phyloP scores from a whole-genome alignment of 30 jellyfish, hydroid and myxozoan species.

The Pelagia noctiluca region DNA sequence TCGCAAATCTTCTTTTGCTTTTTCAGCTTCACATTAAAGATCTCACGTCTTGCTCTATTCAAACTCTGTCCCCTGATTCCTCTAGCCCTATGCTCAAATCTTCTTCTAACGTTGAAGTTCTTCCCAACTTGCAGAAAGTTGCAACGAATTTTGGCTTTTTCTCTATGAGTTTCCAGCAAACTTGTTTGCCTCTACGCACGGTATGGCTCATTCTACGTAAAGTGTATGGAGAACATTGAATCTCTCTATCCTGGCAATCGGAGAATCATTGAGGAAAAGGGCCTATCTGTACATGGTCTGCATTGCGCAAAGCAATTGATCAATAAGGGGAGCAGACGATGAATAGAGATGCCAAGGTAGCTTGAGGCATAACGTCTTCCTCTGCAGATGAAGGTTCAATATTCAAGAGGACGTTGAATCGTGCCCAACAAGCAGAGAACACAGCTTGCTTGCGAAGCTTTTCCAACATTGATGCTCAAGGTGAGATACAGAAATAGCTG shows the following conservation, averaged over 20 bases:
- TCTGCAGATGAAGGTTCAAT: neutral
- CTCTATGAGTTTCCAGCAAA: too few species aligned
- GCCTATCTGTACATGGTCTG: neutral
- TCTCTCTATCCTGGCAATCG: neutral
- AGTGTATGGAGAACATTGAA: neutral
- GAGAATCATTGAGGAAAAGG: neutral
- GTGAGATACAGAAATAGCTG: too few species aligned
- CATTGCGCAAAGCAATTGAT: neutral
- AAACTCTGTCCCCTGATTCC: slow-evolving; percentile 8
- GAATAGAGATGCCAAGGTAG: neutral
- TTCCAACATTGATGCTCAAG: too few species aligned
- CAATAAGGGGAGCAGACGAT: neutral
- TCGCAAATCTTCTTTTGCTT: too few species aligned
- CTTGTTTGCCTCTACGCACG: slow-evolving; percentile 11
- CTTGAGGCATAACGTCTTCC: neutral
- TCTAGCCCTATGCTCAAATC: neutral
- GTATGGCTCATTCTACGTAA: neutral
- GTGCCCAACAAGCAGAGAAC: neutral
- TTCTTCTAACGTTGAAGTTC: too few species aligned
- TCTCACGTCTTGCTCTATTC: neutral
- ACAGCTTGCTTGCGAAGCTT: too few species aligned
- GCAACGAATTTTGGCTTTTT: too few species aligned
- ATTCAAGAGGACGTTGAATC: neutral
- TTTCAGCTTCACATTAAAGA: neutral
- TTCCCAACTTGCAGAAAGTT: too few species aligned